Evolutionary conservation across 2,888 invertebrate species (phyloP), one percentile per base, ranked within the genome.

Genomic region (Caenorhabditis sinica): DNA sequence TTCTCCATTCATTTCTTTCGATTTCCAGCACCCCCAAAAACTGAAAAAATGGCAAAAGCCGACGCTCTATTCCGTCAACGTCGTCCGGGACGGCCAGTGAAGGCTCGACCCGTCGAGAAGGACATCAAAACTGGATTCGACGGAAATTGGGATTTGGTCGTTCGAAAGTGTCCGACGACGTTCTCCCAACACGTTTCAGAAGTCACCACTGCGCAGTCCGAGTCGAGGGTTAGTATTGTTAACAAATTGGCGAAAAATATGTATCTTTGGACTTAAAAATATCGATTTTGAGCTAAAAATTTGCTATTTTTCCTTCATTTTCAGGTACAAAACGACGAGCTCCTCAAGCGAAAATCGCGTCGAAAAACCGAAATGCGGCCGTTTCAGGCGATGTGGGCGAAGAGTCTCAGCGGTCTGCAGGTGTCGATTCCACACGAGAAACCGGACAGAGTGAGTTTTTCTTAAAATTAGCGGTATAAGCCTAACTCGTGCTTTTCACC

Each of bases 311-410:
- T 43, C 63, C 45, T 40, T 40, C 13, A n/a, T 49, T 20, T 56
- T 28, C 23, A 77, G 82, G 58, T 83, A 0, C 51, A 51, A 53
- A 79, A 51, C 40, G 80, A 79, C 40, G 83, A 83, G 13, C 36
- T 80, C 11, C 23, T 79, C 40, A 74, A 75, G 51, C 63, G 60
- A n/a, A 63, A 61, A n/a, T 56, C 74, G 1, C 71, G 71, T 15
- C 61, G 65, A 30, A 60, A 36, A 65, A 83, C 63, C 8, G 83
- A 83, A 17, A 71, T 68, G 56, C 74, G 74, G 6, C 79, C 80
- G 30, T 79, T 87, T 40, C 83, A 92, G 87, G 81, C 91, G 11
- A 89, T 92, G 83, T 92, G 92, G 92, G 88, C 91, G 15, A 92
- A 92, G 66, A 83, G 89, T 9, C 75, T 92, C 60, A 87, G 89